phyloP scores from a whole-genome alignment of 2,113 vertebrate species.

The Caretta caretta region DNA sequence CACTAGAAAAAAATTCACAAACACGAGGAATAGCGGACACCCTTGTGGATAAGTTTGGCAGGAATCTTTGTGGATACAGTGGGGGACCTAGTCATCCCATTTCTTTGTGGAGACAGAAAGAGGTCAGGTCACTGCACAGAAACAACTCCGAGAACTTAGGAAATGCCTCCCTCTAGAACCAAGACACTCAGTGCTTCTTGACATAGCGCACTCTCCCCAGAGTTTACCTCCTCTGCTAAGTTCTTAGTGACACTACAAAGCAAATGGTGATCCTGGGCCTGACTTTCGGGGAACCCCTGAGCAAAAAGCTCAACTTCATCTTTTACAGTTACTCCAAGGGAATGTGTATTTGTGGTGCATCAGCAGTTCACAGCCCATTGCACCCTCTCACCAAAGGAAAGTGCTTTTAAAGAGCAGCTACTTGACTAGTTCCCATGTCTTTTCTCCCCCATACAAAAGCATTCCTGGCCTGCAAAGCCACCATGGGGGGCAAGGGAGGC shows the following conservation, averaged over 20 bases:
- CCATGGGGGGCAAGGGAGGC: neutral
- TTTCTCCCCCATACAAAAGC: neutral
- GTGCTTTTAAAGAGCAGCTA: neutral
- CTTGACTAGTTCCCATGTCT: neutral
- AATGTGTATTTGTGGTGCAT: neutral
- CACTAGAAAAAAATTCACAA: neutral
- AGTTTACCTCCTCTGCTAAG: neutral
- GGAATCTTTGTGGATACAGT: neutral
- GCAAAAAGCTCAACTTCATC: neutral
- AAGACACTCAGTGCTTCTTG: neutral
- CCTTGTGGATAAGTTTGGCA: fast-evolving
- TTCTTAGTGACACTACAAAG: neutral
- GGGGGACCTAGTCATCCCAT: neutral
- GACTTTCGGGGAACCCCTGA: fast-evolving
- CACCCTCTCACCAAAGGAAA: neutral
- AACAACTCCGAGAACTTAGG: neutral
- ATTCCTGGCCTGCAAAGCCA: neutral
- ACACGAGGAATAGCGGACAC: neutral
- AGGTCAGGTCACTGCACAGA: neutral
- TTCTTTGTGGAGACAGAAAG: neutral
- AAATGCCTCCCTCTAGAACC: neutral
- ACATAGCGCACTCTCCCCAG: neutral
- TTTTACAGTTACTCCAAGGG: neutral
- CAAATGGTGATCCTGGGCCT: neutral
- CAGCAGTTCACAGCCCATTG: neutral